Percentiles rank a stretch among this genome's conserved stretches.
Conservation (phyloP, 2,113 vertebrate species). For the Scomber scombrus region DNA sequence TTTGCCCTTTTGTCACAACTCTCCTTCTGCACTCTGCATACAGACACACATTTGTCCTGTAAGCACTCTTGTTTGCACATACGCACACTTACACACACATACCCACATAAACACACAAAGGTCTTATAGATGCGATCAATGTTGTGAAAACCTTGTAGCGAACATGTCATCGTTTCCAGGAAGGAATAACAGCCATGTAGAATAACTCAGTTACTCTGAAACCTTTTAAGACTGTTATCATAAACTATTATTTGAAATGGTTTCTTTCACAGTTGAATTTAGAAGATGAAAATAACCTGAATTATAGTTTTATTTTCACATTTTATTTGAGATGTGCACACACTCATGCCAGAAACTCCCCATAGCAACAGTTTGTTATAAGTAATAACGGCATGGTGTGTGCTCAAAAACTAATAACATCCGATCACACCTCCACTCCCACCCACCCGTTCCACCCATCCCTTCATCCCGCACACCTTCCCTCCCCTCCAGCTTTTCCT, state of each 20-base stretch:
- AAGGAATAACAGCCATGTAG: not conserved
- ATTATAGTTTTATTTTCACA: conserved; percentile 21
- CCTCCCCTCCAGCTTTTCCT: conserved; percentile 39
- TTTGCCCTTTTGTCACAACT: not conserved
- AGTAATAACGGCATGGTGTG: conserved; percentile 80
- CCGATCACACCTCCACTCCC: conserved; percentile 36
- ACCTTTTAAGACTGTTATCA: not conserved
- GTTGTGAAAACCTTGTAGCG: conserved; percentile 44
- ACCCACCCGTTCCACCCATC: conserved; percentile 4
- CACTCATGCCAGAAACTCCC: not conserved
- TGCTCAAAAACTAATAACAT: conserved; percentile 83
- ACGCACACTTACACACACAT: not conserved
- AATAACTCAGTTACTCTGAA: not conserved
- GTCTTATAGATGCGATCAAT: not conserved
- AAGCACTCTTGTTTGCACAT: conserved; percentile 14
- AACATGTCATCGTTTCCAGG: not conserved
- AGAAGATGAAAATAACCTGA: not conserved
- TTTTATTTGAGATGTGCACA: not conserved
- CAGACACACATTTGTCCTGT: conserved; percentile 26
- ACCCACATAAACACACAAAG: not conserved
- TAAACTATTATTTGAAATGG: not conserved
- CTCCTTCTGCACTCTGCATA: conserved; percentile 3
- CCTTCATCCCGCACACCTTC: not conserved
- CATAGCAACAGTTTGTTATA: conserved; percentile 40
- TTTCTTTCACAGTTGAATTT: not conserved